A percentile compares a stretch with the other conserved stretches of the same genome.
These are phyloP conservation scores for Trissonchulus sp. DNA, from an alignment of 2,888 invertebrate species.

Conservation along the genomic window DNA sequence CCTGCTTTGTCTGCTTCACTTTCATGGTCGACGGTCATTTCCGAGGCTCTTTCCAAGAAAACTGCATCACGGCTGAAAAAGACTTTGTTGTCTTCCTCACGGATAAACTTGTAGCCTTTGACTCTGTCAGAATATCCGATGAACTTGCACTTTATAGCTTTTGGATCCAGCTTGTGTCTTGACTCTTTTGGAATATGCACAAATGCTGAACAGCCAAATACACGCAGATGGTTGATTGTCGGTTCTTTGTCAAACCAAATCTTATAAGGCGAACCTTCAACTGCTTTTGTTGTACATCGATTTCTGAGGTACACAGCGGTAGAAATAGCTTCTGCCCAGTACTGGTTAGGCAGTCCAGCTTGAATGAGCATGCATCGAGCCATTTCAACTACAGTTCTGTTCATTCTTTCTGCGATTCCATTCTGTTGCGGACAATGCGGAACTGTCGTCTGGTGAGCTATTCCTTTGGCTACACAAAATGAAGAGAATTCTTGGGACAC, in stretches of 20 bases:
- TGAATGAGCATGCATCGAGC: slow-evolving; percentile 30
- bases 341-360: slow-evolving; percentile 28
- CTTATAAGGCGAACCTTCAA: background rate
- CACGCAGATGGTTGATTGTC: background rate
- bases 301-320: slow-evolving; percentile 35
- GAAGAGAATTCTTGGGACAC: slow-evolving; percentile 26
- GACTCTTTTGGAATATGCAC: background rate
- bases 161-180: slow-evolving; percentile 8
- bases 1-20: background rate
- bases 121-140: background rate
- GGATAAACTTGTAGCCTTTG: background rate
- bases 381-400: slow-evolving; percentile 29
- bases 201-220: background rate
- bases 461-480: slow-evolving; percentile 13
- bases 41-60: background rate
- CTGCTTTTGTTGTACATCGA: slow-evolving; percentile 24
- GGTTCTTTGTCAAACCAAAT: background rate
- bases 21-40: background rate
- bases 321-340: slow-evolving; percentile 34
- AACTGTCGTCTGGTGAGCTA: slow-evolving; percentile 24
- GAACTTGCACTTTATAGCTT: background rate
- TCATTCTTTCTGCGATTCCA: slow-evolving; percentile 32
- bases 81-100: background rate
- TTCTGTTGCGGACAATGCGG: slow-evolving; percentile 31
- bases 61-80: background rate